Conservation (phyloP, 2,797 vertebrate species). For the Thunnus albacares region DNA sequence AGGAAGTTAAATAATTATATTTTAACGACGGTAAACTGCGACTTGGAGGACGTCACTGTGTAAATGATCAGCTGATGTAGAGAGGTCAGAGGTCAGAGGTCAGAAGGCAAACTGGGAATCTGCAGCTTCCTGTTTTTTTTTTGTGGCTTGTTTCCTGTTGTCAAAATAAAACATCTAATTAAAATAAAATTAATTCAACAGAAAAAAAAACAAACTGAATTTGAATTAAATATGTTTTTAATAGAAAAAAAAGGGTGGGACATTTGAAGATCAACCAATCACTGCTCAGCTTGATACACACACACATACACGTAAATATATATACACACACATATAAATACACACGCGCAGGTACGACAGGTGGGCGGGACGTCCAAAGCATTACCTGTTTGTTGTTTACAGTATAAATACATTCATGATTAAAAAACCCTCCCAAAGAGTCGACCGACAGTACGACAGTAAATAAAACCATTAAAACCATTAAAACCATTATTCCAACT, state of each 20-base stretch:
- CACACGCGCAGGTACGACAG: slow-evolving; percentile 39
- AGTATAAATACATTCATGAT: slow-evolving; percentile 66
- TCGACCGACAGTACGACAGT: slow-evolving; percentile 10
- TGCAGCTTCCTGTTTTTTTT: slow-evolving; percentile 37
- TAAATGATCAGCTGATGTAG: too few relatives aligned
- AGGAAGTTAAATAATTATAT: too few relatives aligned
- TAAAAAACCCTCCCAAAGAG: slow-evolving; percentile 50
- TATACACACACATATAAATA: slow-evolving; percentile 17
- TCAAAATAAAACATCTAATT: background rate
- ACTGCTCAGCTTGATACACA: slow-evolving; percentile 30
- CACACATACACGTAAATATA: slow-evolving; percentile 10
- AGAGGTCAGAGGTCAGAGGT: slow-evolving; percentile 11
- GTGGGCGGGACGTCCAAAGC: slow-evolving; percentile 26
- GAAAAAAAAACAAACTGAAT: slow-evolving; percentile 7
- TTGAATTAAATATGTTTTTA: slow-evolving; percentile 41
- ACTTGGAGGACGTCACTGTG: too few relatives aligned
- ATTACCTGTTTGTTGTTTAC: slow-evolving; percentile 33
- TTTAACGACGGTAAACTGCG: too few relatives aligned
- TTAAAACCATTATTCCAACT: background rate
- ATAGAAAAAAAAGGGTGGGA: slow-evolving; percentile 27
- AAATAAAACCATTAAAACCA: background rate
- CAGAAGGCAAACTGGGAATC: slow-evolving; percentile 40
- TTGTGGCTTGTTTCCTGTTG: too few relatives aligned
- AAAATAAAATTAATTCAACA: background rate
- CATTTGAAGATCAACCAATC: slow-evolving; percentile 43